These are phyloP conservation scores for Caenorhabditis virilis DNA, from an alignment of 2,888 invertebrate genomes.

Conservation along the genomic window DNA sequence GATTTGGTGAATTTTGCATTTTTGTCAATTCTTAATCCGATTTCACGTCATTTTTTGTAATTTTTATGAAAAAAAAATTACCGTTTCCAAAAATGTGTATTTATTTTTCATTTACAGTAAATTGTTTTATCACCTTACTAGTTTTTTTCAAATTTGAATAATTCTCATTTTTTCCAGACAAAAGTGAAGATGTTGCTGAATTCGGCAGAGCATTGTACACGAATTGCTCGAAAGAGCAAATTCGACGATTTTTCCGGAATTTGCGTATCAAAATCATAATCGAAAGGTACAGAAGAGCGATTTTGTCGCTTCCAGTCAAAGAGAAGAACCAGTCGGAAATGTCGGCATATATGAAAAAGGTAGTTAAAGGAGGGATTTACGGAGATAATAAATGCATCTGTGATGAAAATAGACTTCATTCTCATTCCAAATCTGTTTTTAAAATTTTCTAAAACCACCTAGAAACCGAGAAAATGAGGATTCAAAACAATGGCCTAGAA, in stretches of 20 bases:
- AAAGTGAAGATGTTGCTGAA: slow-evolving; percentile 32
- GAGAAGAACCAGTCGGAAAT: slow-evolving; percentile 36
- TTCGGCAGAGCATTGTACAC: slow-evolving; percentile 48
- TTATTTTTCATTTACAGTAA: slow-evolving; percentile 2
- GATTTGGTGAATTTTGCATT: too few species aligned
- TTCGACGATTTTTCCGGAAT: slow-evolving; percentile 31
- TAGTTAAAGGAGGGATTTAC: too few species aligned
- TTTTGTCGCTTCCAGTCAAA: slow-evolving; percentile 51
- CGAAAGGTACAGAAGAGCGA: slow-evolving; percentile 54
- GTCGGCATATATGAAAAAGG: slow-evolving; percentile 30
- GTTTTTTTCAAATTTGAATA: neutral
- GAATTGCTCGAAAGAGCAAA: slow-evolving; percentile 18
- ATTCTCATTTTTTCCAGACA: slow-evolving; percentile 11
- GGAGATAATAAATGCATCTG: too few species aligned
- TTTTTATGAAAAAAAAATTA: neutral
- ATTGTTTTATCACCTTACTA: neutral
- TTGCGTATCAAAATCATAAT: slow-evolving; percentile 54
- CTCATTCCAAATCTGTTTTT: too few species aligned
- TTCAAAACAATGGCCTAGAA: too few species aligned
- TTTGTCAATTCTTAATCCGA: too few species aligned
- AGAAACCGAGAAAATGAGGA: too few species aligned
- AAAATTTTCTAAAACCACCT: too few species aligned
- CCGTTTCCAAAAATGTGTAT: neutral
- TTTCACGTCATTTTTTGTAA: too few species aligned
- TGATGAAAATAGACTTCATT: too few species aligned